Conservation (phyloP, 2,113 vertebrate genomes). For the Falco punctatus region DNA sequence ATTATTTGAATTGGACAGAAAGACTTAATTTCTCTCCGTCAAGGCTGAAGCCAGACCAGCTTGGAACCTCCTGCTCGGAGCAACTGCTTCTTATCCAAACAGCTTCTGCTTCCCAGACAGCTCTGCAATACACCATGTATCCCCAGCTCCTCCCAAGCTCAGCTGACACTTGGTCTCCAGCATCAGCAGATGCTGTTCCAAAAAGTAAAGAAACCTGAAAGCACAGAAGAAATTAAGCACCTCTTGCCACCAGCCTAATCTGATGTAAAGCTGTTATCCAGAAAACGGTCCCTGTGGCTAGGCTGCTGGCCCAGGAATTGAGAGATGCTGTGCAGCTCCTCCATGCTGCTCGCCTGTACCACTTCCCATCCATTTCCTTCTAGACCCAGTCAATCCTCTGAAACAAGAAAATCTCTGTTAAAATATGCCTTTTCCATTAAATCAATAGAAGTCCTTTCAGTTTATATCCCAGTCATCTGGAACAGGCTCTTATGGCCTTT, state of each 20-base stretch:
- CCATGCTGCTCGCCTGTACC: neutral
- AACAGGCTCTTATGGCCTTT: neutral
- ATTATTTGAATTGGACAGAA: constrained; percentile 34
- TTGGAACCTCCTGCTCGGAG: neutral
- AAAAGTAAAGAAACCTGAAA: neutral
- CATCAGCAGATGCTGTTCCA: constrained; percentile 22
- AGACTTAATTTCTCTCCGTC: neutral
- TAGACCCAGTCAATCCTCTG: neutral
- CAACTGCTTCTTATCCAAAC: constrained; percentile 10
- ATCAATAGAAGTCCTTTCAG: neutral
- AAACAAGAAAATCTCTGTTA: constrained; percentile 1
- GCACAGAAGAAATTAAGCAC: neutral
- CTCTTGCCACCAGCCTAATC: neutral
- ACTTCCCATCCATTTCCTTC: constrained; percentile 1
- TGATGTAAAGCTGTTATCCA: neutral
- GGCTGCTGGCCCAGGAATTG: constrained; percentile 2
- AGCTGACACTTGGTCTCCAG: neutral
- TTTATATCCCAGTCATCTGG: neutral
- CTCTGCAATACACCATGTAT: neutral
- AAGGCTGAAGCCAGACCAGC: neutral
- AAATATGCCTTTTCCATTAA: neutral
- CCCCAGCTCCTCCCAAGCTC: neutral
- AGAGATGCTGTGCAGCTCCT: neutral
- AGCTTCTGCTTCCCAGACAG: neutral
- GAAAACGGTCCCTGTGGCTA: neutral